phyloP scores from a whole-genome alignment of 2,888 invertebrate genomes.

The Drosophila nigritarsus region DNA sequence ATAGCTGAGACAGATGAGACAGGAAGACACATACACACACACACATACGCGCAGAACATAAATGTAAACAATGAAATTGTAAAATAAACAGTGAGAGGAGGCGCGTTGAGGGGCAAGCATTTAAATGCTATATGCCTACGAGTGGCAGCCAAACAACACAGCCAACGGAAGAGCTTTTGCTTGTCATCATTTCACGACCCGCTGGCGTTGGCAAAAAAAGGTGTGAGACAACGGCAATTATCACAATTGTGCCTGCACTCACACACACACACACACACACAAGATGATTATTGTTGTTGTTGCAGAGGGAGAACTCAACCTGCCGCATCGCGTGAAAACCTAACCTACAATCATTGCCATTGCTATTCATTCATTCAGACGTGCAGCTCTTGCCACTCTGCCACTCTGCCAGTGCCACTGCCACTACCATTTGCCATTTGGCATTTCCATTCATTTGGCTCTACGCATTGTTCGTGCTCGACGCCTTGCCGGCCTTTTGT shows the following conservation, averaged over 20 bases:
- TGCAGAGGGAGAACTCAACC: background rate
- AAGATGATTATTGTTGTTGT: conserved; percentile 6
- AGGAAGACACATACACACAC: conserved; percentile 23
- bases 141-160: conserved; percentile 66
- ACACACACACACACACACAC: background rate
- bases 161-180: conserved; percentile 76
- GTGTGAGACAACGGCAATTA: conserved; percentile 81
- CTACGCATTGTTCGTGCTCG: conserved; percentile 76
- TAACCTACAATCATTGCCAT: conserved; percentile 57
- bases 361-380: conserved; percentile 47
- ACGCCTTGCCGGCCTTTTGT: conserved; percentile 75
- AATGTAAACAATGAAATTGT: conserved; percentile 81
- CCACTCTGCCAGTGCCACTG: conserved; percentile 16
- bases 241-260: conserved; percentile 72
- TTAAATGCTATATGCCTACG: conserved; percentile 40
- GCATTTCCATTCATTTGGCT: conserved; percentile 56
- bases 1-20: conserved; percentile 14
- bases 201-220: conserved; percentile 57
- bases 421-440: conserved; percentile 7
- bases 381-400: background rate
- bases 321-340: conserved; percentile 12
- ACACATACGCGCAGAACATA: conserved; percentile 55
- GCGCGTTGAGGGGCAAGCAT: conserved; percentile 12
- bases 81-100: conserved; percentile 60
- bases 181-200: conserved; percentile 79